phyloP scores from a whole-genome alignment of 1,140 invertebrate genomes.

The Leptonema lineaticorne region DNA sequence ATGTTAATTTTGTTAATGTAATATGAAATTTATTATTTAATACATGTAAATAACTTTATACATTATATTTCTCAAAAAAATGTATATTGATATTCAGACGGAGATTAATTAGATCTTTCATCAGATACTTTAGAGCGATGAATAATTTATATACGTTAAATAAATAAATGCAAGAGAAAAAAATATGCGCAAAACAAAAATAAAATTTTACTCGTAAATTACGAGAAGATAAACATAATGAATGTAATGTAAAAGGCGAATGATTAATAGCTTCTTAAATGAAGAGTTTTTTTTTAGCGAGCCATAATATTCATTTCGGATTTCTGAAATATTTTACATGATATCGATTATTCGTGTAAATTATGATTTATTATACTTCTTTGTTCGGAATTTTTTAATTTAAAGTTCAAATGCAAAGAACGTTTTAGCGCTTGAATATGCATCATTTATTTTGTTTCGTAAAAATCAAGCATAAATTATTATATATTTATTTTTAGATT shows the following conservation, averaged over 20 bases:
- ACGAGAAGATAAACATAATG: slow-evolving; percentile 19
- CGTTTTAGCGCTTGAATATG: too few species aligned
- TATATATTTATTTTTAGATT: too few species aligned
- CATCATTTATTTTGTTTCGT: too few species aligned
- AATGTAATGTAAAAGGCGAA: slow-evolving; percentile 8
- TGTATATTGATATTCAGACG: background rate
- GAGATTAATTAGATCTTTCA: slow-evolving; percentile 6
- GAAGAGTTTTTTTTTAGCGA: slow-evolving; percentile 18
- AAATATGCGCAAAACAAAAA: too few species aligned
- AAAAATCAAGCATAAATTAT: too few species aligned
- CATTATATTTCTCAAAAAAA: background rate
- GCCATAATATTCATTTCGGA: slow-evolving; percentile 10
- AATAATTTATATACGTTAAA: slow-evolving; percentile 10
- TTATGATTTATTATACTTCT: too few species aligned
- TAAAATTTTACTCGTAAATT: slow-evolving; percentile 7
- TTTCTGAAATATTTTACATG: too few species aligned
- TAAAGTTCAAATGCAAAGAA: too few species aligned
- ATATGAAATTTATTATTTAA: background rate
- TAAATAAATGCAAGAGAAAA: too few species aligned
- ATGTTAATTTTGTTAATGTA: background rate
- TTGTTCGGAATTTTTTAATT: too few species aligned
- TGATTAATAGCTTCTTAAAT: slow-evolving; percentile 18
- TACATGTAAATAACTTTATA: background rate
- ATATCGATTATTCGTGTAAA: too few species aligned
- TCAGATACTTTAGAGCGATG: background rate